Percentiles rank a stretch among this genome's conserved stretches.
Evolutionary conservation across 2,888 invertebrate genomes (phyloP).

Genomic region (Thysanoteuthis rhombus): DNA sequence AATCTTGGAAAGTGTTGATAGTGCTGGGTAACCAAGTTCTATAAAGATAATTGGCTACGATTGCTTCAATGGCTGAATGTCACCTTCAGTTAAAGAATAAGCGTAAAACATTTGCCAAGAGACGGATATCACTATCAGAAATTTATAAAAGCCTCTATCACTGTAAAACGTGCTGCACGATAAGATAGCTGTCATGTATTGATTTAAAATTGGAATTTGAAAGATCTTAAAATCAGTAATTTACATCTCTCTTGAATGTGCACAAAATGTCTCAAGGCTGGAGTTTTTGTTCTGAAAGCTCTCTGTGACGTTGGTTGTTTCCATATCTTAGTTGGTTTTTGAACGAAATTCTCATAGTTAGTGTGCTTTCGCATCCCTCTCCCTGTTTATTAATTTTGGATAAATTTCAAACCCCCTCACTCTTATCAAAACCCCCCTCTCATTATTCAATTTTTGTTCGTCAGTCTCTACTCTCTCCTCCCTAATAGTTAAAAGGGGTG

Average conservation of each 20-base stretch:
- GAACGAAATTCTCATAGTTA: no score
- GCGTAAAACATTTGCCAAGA: not conserved
- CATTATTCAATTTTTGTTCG: no score
- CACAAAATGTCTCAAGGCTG: no score
- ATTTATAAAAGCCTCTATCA: not conserved
- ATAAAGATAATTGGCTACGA: not conserved
- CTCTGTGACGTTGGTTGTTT: no score
- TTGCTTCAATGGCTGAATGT: not conserved
- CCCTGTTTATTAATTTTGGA: no score
- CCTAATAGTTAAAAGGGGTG: no score
- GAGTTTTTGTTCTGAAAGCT: no score
- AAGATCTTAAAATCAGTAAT: not conserved
- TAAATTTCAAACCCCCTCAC: no score
- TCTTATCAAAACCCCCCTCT: no score
- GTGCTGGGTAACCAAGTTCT: not conserved
- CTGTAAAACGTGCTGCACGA: not conserved
- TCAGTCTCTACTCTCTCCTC: no score
- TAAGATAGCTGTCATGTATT: not conserved
- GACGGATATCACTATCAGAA: not conserved
- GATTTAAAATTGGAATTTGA: not conserved
- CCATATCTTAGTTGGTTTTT: no score
- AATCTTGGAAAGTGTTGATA: not conserved
- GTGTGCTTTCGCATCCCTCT: no score
- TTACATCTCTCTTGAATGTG: not conserved
- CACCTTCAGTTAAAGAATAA: slow-evolving; percentile 12